These are phyloP conservation scores for Leptopilina syphax DNA, from an alignment of 2,888 invertebrate species.

Conservation along the genomic window DNA sequence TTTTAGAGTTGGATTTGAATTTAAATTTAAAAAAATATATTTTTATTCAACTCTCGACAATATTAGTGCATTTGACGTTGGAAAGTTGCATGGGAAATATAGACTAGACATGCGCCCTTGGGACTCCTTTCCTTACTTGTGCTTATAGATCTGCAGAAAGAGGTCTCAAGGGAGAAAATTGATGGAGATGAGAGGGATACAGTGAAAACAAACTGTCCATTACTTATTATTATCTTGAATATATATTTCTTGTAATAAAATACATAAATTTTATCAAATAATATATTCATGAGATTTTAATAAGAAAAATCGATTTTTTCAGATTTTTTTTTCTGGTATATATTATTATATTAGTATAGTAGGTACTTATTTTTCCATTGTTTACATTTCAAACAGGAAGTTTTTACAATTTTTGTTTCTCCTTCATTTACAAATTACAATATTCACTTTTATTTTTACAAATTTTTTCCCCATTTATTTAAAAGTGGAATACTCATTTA, in stretches of 20 bases:
- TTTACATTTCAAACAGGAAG: too few species aligned
- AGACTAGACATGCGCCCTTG: slow-evolving; percentile 25
- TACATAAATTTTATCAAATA: background rate
- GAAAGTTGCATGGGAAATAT: slow-evolving; percentile 4
- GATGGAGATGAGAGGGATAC: slow-evolving; percentile 7
- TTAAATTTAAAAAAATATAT: background rate
- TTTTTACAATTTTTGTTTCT: too few species aligned
- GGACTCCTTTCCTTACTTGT: slow-evolving; percentile 14
- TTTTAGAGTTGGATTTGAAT: slow-evolving; percentile 41
- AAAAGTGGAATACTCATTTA: too few species aligned
- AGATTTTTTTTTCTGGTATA: too few species aligned
- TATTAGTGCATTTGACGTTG: background rate
- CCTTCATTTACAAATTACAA: too few species aligned
- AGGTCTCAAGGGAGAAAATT: slow-evolving; percentile 12
- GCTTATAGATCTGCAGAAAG: slow-evolving; percentile 30
- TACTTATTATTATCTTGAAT: slow-evolving; percentile 11
- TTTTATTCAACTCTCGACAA: background rate
- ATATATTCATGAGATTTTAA: background rate
- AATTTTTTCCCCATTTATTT: too few species aligned
- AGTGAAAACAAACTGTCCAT: slow-evolving; percentile 12
- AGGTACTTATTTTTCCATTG: too few species aligned
- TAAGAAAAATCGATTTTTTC: background rate
- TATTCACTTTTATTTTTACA: too few species aligned
- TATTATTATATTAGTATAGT: too few species aligned
- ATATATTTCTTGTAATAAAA: background rate